A percentile compares a stretch with the other conserved stretches of the same genome.
Evolutionary conservation across 1,140 invertebrate species (phyloP).

Genomic region (Drosophila tani): DNA sequence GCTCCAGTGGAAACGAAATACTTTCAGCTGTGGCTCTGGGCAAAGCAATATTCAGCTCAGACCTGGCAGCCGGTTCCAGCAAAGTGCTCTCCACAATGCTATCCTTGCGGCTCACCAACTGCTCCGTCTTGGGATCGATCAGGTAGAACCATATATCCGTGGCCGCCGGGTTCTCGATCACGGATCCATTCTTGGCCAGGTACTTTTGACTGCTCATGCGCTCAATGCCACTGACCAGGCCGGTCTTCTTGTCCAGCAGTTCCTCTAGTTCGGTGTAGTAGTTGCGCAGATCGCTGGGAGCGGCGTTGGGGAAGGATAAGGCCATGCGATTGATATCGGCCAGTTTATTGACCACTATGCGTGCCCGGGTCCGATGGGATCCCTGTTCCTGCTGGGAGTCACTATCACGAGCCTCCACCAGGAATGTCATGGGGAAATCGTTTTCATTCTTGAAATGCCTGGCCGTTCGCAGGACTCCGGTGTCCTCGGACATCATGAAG

Average conservation of each 20-base stretch:
- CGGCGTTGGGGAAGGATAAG: conserved; percentile 90
- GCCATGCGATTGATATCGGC: conserved; percentile 90
- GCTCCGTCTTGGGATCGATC: conserved; percentile 91
- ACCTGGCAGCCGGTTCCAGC: conserved; percentile 87
- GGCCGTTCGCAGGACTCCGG: conserved; percentile 91
- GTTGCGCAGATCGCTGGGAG: conserved; percentile 89
- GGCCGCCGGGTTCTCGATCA: conserved; percentile 90
- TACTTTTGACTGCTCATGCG: conserved; percentile 90
- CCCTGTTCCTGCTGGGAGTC: conserved; percentile 69
- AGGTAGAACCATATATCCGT: conserved; percentile 95
- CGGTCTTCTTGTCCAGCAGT: conserved; percentile 91
- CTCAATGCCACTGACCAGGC: conserved; percentile 91
- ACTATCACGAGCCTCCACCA: conserved; percentile 87
- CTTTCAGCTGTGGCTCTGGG: conserved; percentile 89
- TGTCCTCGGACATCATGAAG: conserved; percentile 90
- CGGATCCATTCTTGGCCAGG: conserved; percentile 89
- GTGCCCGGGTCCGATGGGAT: conserved; percentile 73
- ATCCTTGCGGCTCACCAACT: conserved; percentile 90
- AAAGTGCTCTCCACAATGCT: conserved; percentile 87
- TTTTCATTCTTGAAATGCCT: conserved; percentile 89
- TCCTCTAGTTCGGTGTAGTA: conserved; percentile 88
- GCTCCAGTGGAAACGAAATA: conserved; percentile 87
- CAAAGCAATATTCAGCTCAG: conserved; percentile 88
- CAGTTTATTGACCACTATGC: conserved; percentile 88
- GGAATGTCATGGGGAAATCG: conserved; percentile 90